These are phyloP conservation scores for Darevskia mixta DNA, from an alignment of 2,797 vertebrate species.

Conservation along the genomic window DNA sequence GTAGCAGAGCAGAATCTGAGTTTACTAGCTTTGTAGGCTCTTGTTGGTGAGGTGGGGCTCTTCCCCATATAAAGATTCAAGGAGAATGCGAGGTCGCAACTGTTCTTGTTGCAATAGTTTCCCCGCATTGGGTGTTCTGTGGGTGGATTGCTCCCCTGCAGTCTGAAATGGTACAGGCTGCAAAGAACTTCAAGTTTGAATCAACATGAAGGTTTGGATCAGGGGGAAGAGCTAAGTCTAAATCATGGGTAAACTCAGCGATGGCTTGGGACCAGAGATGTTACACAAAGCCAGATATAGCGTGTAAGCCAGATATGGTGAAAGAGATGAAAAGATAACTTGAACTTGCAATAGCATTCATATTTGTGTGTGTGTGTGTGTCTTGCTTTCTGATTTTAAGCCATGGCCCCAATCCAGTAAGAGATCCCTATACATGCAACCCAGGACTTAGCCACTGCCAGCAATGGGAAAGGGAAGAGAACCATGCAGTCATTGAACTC, in stretches of 20 bases:
- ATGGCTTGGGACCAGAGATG: background rate
- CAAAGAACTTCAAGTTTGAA: background rate
- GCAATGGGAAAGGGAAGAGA: background rate
- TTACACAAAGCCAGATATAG: background rate
- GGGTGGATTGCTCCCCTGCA: background rate
- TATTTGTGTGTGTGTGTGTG: background rate
- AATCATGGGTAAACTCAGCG: background rate
- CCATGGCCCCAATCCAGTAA: conserved; percentile 10
- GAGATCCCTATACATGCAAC: conserved; percentile 15
- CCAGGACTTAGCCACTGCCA: background rate
- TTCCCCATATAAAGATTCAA: background rate
- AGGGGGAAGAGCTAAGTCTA: background rate
- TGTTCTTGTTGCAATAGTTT: background rate
- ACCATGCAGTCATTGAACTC: background rate
- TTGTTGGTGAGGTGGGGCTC: too few species aligned
- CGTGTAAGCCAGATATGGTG: too few species aligned
- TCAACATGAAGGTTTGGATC: background rate
- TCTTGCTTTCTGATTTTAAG: conserved; percentile 21
- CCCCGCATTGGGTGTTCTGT: background rate
- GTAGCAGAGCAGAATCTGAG: too few species aligned
- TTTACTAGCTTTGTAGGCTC: too few species aligned
- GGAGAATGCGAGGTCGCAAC: background rate
- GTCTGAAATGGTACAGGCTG: background rate
- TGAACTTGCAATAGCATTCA: background rate
- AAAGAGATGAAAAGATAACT: background rate